Evolutionary conservation across 2,113 vertebrate genomes (phyloP).

Genomic region (Hirundichthys speculiger): DNA sequence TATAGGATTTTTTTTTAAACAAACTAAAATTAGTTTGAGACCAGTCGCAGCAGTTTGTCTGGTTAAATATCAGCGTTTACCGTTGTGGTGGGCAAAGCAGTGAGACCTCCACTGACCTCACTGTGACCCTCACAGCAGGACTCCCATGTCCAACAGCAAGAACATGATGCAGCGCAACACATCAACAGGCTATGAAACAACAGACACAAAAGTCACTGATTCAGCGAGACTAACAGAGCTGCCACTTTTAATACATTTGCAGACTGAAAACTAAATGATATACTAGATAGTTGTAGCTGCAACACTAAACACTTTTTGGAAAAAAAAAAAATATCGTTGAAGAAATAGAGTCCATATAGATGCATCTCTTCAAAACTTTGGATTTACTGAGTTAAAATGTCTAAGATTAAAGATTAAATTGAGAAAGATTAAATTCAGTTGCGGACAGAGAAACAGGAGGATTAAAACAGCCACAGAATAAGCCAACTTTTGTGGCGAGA

Average conservation of each 20-base stretch:
- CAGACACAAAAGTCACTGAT: constrained; percentile 53
- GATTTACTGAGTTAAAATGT: neutral
- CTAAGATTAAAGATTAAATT: neutral
- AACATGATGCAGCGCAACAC: constrained; percentile 72
- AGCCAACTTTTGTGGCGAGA: constrained; percentile 76
- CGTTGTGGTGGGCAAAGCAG: constrained; percentile 39
- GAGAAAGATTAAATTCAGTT: constrained; percentile 16
- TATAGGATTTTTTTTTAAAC: too few species aligned
- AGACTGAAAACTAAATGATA: too few species aligned
- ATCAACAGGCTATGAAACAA: constrained; percentile 63
- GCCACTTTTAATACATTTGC: too few species aligned
- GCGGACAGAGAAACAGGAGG: constrained; percentile 43
- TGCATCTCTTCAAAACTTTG: too few species aligned
- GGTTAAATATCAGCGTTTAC: constrained; percentile 29
- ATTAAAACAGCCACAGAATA: constrained; percentile 57
- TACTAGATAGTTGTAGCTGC: too few species aligned
- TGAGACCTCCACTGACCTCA: constrained; percentile 81
- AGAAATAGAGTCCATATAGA: too few species aligned
- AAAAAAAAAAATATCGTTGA: too few species aligned
- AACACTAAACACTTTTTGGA: too few species aligned
- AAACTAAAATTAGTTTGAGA: too few species aligned
- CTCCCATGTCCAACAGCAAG: constrained; percentile 79
- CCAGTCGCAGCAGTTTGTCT: neutral
- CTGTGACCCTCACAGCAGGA: constrained; percentile 82
- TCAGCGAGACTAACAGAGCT: too few species aligned